Percentiles rank a stretch among this genome's conserved stretches.
phyloP scores from a whole-genome alignment of 2,888 invertebrate species.

The Drosophila nr. medialis region DNA sequence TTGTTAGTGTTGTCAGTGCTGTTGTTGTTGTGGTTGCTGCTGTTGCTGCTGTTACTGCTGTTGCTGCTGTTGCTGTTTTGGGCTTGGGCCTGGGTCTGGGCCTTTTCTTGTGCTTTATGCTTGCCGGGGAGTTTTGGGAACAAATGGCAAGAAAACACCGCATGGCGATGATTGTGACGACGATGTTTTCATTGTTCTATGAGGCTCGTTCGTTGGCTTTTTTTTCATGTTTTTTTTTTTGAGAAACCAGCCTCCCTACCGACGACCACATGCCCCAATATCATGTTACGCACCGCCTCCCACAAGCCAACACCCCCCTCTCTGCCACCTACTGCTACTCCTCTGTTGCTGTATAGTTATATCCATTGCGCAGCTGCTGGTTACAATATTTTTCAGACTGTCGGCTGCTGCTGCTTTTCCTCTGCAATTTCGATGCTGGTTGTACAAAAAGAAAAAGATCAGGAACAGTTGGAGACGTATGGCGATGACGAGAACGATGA shows the following conservation, averaged over 20 bases:
- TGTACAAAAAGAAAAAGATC: slow-evolving; percentile 51
- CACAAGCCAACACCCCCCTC: neutral
- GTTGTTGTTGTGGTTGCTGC: slow-evolving; percentile 13
- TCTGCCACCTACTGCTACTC: neutral
- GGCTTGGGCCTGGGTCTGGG: slow-evolving; percentile 4
- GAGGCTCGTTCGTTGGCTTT: slow-evolving; percentile 43
- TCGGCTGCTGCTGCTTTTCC: slow-evolving; percentile 61
- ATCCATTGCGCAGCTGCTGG: slow-evolving; percentile 69
- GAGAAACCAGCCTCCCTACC: neutral
- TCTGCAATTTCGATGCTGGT: slow-evolving; percentile 72
- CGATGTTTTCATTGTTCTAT: slow-evolving; percentile 79
- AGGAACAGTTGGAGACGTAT: slow-evolving; percentile 52
- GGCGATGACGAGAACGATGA: slow-evolving; percentile 42
- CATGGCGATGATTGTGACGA: slow-evolving; percentile 80
- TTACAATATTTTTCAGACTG: slow-evolving; percentile 76
- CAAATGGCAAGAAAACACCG: slow-evolving; percentile 78
- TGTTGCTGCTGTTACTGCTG: neutral
- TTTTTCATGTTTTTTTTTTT: slow-evolving; percentile 8
- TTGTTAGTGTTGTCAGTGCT: slow-evolving; percentile 41
- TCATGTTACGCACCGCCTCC: slow-evolving; percentile 51
- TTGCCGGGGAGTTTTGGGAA: slow-evolving; percentile 50
- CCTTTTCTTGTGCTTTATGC: slow-evolving; percentile 49
- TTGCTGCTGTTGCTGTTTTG: slow-evolving; percentile 5
- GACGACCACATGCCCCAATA: slow-evolving; percentile 43
- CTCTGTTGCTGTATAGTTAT: neutral